phyloP scores from a whole-genome alignment of 2,888 invertebrate species.

The Lasioglossum morio region DNA sequence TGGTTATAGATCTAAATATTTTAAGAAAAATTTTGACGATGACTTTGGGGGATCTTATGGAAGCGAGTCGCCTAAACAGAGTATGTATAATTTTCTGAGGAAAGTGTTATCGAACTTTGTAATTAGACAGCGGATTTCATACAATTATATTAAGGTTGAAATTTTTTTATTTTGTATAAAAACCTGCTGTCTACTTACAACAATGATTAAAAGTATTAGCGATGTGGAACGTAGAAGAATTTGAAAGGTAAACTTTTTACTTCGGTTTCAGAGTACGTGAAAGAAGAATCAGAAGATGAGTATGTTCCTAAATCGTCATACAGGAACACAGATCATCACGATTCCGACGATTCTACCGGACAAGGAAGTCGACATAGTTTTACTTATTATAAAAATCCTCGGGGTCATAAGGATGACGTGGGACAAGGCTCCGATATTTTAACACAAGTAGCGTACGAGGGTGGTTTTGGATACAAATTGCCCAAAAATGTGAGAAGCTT shows the following conservation, averaged over 20 bases:
- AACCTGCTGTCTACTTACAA: not conserved
- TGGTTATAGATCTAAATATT: slow-evolving; percentile 51
- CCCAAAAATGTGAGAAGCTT: slow-evolving; percentile 32
- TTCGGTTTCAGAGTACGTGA: slow-evolving; percentile 70
- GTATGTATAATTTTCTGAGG: slow-evolving; percentile 57
- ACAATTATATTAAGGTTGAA: too few relatives aligned
- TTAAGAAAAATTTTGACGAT: slow-evolving; percentile 72
- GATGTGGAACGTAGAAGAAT: not conserved
- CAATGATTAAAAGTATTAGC: not conserved
- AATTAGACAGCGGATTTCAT: too few relatives aligned
- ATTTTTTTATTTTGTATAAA: too few relatives aligned
- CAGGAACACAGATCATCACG: slow-evolving; percentile 30
- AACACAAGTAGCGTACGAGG: slow-evolving; percentile 49
- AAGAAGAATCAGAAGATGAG: slow-evolving; percentile 72
- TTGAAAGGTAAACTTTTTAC: too few relatives aligned
- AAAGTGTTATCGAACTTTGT: not conserved
- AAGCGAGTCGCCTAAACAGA: slow-evolving; percentile 67
- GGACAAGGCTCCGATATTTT: slow-evolving; percentile 55
- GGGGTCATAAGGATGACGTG: slow-evolving; percentile 53
- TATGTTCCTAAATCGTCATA: slow-evolving; percentile 30
- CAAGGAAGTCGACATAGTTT: slow-evolving; percentile 47
- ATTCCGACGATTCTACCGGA: slow-evolving; percentile 48
- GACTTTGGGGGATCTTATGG: slow-evolving; percentile 75
- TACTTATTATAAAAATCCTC: slow-evolving; percentile 49
- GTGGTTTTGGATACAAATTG: slow-evolving; percentile 69